Evolutionary conservation across 2,888 invertebrate genomes (phyloP).

Genomic region (Philopedon plagiatum): DNA sequence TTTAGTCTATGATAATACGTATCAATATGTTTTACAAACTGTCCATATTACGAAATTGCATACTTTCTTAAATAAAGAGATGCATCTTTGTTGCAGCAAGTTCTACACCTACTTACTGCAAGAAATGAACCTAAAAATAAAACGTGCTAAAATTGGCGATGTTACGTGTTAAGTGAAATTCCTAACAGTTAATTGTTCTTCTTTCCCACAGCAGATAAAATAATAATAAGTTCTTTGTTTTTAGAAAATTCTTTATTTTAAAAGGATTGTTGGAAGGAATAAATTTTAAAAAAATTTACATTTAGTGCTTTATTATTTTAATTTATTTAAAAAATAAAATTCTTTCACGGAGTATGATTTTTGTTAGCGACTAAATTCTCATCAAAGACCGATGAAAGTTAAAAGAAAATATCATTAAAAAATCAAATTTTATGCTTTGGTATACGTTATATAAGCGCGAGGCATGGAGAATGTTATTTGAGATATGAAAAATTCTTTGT

Average conservation of each 20-base stretch:
- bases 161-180: conserved; percentile 43
- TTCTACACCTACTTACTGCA: neutral
- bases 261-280: neutral
- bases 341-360: neutral
- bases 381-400: no score
- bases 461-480: no score
- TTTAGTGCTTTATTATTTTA: conserved; percentile 9
- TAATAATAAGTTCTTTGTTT: conserved; percentile 29
- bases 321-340: neutral
- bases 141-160: conserved; percentile 19
- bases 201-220: conserved; percentile 27
- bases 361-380: no score
- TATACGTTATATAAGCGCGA: no score
- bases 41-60: neutral
- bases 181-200: conserved; percentile 29
- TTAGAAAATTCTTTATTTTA: conserved; percentile 18
- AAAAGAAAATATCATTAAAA: no score
- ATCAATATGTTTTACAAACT: neutral
- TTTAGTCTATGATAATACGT: no score
- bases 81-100: neutral
- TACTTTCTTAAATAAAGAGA: neutral
- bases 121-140: conserved; percentile 8
- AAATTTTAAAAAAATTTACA: conserved; percentile 9
- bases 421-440: no score
- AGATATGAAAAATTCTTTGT: no score